phyloP scores from a whole-genome alignment of 2,113 vertebrate genomes.

The Tauraco erythrolophus region DNA sequence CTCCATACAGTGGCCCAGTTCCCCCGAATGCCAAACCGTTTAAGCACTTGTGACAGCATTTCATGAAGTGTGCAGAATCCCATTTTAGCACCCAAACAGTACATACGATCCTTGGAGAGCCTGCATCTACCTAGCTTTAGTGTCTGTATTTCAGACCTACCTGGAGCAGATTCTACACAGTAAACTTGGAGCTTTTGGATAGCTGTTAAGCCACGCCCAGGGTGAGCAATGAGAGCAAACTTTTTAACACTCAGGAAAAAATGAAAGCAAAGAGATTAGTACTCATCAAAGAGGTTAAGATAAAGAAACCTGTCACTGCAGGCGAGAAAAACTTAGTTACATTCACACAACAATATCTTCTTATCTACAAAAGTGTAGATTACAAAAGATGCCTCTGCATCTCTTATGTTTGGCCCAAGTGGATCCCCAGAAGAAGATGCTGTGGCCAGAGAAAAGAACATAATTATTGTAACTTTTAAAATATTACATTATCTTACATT shows the following conservation, averaged over 20 bases:
- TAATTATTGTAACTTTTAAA: background rate
- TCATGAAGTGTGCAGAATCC: background rate
- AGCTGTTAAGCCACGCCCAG: conserved; percentile 37
- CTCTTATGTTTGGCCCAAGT: background rate
- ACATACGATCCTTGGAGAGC: background rate
- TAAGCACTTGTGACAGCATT: background rate
- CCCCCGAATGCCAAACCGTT: background rate
- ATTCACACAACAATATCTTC: background rate
- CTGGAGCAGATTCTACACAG: conserved; percentile 60
- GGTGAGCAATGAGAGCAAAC: conserved; percentile 40
- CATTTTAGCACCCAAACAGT: background rate
- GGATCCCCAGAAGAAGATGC: background rate
- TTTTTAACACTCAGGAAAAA: conserved; percentile 29
- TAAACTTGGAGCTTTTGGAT: conserved; percentile 51
- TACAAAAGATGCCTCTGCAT: conserved; percentile 31
- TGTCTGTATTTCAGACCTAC: conserved; percentile 41
- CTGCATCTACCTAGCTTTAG: conserved; percentile 28
- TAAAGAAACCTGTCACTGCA: conserved; percentile 33
- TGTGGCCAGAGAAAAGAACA: conserved; percentile 27
- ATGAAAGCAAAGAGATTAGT: conserved; percentile 46
- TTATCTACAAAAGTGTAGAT: background rate
- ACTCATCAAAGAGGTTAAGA: background rate
- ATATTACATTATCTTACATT: background rate
- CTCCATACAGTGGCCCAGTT: background rate
- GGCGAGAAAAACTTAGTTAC: conserved; percentile 16